phyloP scores from a whole-genome alignment of 1,140 invertebrate genomes.

The Odontomachus brunneus region DNA sequence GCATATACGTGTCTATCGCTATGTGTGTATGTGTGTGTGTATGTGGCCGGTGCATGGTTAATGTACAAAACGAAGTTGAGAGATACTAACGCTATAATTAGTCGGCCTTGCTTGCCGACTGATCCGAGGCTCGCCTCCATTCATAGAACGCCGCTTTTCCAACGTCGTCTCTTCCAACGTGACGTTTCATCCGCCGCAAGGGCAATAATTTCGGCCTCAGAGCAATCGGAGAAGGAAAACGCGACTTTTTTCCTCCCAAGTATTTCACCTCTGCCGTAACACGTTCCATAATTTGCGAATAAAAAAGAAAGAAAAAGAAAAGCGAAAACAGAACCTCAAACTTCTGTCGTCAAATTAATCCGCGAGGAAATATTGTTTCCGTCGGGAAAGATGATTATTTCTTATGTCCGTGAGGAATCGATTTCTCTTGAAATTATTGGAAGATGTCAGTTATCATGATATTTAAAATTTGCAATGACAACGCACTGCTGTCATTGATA shows the following conservation, averaged over 20 bases:
- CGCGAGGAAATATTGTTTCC: too few species aligned
- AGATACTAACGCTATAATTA: conserved; percentile 81
- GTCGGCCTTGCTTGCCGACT: conserved; percentile 81
- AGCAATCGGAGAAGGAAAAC: not conserved
- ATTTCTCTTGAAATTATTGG: too few species aligned
- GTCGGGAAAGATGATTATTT: too few species aligned
- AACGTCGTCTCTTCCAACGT: conserved; percentile 44
- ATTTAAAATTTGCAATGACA: too few species aligned
- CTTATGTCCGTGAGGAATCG: too few species aligned
- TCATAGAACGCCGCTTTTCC: conserved; percentile 79
- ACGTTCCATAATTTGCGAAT: not conserved
- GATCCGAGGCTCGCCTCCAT: conserved; percentile 80
- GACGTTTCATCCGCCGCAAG: conserved; percentile 23
- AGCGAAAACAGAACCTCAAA: too few species aligned
- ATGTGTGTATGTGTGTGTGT: conserved; percentile 26
- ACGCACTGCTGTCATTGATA: too few species aligned
- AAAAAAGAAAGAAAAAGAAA: not conserved
- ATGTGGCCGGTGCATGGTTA: conserved; percentile 64
- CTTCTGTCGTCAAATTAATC: too few species aligned
- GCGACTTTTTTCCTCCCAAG: too few species aligned
- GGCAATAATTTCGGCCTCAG: not conserved
- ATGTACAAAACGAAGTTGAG: conserved; percentile 69
- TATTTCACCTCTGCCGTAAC: too few species aligned
- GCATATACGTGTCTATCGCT: conserved; percentile 9
- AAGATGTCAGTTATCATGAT: too few species aligned